Conservation (phyloP, 2,797 vertebrate species). For the Synaphobranchus kaupii region DNA sequence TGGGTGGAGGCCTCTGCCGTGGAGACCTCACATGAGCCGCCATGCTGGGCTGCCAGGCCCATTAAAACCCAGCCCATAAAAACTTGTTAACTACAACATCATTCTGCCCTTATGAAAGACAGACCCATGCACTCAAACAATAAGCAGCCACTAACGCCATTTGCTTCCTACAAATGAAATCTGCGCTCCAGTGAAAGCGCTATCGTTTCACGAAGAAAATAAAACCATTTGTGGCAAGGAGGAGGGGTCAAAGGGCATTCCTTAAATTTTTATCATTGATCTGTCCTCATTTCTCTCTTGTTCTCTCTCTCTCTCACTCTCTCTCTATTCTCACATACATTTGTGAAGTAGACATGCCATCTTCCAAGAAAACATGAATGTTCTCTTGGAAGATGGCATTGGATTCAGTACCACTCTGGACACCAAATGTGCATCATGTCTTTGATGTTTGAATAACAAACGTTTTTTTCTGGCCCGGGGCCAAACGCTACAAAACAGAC, state of each 20-base stretch:
- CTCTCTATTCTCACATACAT: neutral
- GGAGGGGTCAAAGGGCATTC: neutral
- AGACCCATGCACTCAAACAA: slow-evolving; percentile 35
- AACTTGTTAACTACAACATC: slow-evolving; percentile 45
- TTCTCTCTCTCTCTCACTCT: neutral
- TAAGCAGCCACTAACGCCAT: neutral
- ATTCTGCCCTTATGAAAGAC: slow-evolving; percentile 38
- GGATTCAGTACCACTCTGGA: neutral
- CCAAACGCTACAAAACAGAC: neutral
- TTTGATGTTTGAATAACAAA: neutral
- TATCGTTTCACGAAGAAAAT: neutral
- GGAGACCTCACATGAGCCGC: slow-evolving; percentile 32
- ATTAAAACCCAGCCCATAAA: slow-evolving; percentile 42
- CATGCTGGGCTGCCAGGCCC: slow-evolving; percentile 40
- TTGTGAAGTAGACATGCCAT: neutral
- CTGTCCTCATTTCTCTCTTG: neutral
- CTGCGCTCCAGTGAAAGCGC: neutral
- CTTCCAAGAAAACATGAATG: neutral
- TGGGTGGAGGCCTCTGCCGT: slow-evolving; percentile 44
- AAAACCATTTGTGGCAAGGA: neutral
- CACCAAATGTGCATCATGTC: neutral
- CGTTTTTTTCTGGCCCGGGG: neutral
- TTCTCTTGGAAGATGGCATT: neutral
- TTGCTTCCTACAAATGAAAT: neutral
- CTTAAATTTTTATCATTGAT: neutral